Evolutionary conservation across 2,888 invertebrate genomes (phyloP).

Genomic region (Epistrophella euchroma): DNA sequence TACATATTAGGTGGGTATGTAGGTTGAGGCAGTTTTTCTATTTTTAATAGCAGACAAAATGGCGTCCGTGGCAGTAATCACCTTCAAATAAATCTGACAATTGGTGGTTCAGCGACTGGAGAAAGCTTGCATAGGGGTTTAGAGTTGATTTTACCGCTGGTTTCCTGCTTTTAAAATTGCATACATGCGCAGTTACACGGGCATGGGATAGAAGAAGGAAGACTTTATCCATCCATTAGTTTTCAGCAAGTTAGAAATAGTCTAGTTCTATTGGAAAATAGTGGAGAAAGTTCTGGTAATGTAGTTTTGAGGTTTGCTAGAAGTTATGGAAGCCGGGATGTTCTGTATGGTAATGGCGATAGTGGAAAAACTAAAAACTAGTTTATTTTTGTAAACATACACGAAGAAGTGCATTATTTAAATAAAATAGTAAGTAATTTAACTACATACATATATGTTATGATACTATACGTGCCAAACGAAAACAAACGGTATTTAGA

Average conservation of each 20-base stretch:
- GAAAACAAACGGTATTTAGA: background rate
- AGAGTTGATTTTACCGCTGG: background rate
- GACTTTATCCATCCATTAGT: background rate
- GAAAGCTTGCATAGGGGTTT: background rate
- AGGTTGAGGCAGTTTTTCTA: background rate
- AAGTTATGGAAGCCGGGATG: constrained; percentile 62
- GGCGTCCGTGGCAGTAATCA: constrained; percentile 52
- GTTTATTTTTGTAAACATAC: background rate
- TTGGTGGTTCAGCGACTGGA: constrained; percentile 60
- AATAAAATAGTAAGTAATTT: background rate
- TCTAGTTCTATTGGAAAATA: constrained; percentile 40
- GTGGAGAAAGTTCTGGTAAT: background rate
- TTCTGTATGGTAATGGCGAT: constrained; percentile 72
- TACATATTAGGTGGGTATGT: no score
- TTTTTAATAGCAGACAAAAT: background rate
- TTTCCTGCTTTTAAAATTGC: background rate
- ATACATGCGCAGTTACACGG: constrained; percentile 51
- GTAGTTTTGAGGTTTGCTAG: constrained; percentile 61
- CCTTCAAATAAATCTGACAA: constrained; percentile 54
- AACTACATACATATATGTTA: background rate
- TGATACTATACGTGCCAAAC: no score
- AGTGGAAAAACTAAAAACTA: constrained; percentile 67
- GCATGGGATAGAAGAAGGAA: background rate
- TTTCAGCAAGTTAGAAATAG: constrained; percentile 6
- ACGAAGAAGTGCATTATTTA: background rate